Percentiles rank a stretch among this genome's conserved stretches.
These are phyloP conservation scores for Amia ocellicauda DNA, from an alignment of 2,113 vertebrate species.

Conservation along the genomic window DNA sequence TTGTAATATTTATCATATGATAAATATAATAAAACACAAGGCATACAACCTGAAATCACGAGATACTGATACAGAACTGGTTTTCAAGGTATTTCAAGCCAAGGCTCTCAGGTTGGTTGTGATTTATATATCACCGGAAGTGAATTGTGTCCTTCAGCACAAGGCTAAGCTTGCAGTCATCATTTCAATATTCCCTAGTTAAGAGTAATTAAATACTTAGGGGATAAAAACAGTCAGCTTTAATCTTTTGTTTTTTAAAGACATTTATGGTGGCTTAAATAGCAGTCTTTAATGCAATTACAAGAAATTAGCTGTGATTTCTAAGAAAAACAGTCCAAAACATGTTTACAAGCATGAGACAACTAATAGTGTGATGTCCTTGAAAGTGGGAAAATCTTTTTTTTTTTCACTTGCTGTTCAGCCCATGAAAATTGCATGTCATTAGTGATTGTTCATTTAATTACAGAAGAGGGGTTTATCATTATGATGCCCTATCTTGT, in stretches of 20 bases:
- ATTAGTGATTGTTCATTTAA: no score
- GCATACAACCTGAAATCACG: no score
- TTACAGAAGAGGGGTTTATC: no score
- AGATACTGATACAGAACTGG: no score
- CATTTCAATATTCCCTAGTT: background rate
- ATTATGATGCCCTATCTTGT: no score
- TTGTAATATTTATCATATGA: no score
- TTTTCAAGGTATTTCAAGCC: no score
- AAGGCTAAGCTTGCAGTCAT: background rate
- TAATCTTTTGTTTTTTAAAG: background rate
- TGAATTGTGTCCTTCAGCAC: background rate
- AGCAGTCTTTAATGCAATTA: background rate
- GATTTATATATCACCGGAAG: background rate
- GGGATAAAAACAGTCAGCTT: background rate
- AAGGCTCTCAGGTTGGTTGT: no score
- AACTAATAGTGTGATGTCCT: background rate
- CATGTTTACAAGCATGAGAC: background rate
- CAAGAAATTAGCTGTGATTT: background rate
- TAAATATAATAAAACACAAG: no score
- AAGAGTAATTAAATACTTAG: constrained; percentile 2
- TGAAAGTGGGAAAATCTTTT: no score
- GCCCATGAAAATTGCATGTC: no score
- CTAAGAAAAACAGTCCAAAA: background rate
- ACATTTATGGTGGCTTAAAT: background rate
- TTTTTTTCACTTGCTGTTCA: no score